phyloP scores from a whole-genome alignment of 2,113 vertebrate genomes.

The Protobothrops flavoviridis region DNA sequence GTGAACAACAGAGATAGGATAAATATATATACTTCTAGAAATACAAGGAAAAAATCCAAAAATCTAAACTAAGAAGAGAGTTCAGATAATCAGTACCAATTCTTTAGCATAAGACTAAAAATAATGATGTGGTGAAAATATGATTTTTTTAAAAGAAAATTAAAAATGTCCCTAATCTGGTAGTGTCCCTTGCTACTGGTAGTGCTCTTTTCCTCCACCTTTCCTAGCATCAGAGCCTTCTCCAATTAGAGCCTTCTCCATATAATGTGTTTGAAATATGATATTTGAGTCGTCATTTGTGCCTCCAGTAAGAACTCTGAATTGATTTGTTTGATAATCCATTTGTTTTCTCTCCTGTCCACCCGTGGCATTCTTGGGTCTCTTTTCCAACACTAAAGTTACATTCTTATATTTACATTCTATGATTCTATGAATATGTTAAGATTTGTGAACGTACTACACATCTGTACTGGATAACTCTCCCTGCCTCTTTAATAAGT shows the following conservation, averaged over 20 bases:
- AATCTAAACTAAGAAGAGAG: background rate
- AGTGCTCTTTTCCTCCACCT: background rate
- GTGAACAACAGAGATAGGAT: background rate
- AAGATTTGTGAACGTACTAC: conserved; percentile 74
- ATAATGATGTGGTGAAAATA: background rate
- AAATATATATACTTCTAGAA: background rate
- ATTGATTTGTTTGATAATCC: background rate
- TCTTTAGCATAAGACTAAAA: background rate
- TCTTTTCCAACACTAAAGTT: background rate
- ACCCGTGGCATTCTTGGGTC: background rate
- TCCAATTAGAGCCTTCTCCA: background rate
- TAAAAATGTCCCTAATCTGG: background rate
- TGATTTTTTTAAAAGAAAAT: background rate
- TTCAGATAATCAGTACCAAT: background rate
- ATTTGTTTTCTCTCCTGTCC: background rate
- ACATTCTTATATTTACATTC: background rate
- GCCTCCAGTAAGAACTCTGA: background rate
- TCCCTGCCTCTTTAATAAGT: conserved; percentile 81
- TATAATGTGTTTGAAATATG: background rate
- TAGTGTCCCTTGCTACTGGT: background rate
- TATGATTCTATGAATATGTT: conserved; percentile 62
- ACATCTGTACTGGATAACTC: conserved; percentile 67
- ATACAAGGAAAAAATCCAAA: background rate
- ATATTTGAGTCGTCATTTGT: background rate
- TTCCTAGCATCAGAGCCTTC: background rate